A percentile compares a stretch with the other conserved stretches of the same genome.
Conservation (phyloP, 1,140 invertebrate species). For the Apolygus lucorum region DNA sequence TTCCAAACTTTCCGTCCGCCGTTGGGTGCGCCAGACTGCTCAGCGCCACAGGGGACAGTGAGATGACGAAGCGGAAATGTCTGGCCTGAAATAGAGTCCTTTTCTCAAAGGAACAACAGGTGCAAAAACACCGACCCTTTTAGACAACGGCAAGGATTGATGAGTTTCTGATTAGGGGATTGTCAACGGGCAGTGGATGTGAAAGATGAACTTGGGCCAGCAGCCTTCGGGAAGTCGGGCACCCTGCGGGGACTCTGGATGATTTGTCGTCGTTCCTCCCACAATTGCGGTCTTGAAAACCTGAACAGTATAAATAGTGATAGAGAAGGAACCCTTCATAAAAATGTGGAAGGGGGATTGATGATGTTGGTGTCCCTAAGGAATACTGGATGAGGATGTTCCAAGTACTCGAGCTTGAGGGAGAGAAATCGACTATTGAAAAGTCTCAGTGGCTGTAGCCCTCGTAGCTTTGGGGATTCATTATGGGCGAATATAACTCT, state of each 20-base stretch:
- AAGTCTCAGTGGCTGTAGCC: too few species aligned
- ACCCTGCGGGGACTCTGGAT: not conserved
- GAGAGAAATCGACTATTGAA: too few species aligned
- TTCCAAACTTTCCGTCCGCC: too few species aligned
- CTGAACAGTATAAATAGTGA: not conserved
- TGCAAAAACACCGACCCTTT: not conserved
- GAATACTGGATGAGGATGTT: too few species aligned
- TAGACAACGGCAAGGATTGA: not conserved
- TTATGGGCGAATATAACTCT: too few species aligned
- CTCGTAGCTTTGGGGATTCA: too few species aligned
- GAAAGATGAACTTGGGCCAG: not conserved
- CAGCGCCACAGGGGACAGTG: too few species aligned
- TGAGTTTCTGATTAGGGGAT: not conserved
- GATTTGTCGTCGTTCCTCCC: not conserved
- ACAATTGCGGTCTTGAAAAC: not conserved
- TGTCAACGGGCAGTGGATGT: not conserved
- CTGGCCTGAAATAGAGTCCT: not conserved
- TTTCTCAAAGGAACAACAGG: not conserved
- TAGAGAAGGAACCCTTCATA: not conserved
- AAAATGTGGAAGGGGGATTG: not conserved
- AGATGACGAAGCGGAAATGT: not conserved
- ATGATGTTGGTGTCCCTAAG: not conserved
- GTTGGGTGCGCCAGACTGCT: too few species aligned
- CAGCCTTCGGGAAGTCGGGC: not conserved
- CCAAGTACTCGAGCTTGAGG: too few species aligned